Evolutionary conservation across 2,113 vertebrate genomes (phyloP).

Genomic region (Hyla sarda): DNA sequence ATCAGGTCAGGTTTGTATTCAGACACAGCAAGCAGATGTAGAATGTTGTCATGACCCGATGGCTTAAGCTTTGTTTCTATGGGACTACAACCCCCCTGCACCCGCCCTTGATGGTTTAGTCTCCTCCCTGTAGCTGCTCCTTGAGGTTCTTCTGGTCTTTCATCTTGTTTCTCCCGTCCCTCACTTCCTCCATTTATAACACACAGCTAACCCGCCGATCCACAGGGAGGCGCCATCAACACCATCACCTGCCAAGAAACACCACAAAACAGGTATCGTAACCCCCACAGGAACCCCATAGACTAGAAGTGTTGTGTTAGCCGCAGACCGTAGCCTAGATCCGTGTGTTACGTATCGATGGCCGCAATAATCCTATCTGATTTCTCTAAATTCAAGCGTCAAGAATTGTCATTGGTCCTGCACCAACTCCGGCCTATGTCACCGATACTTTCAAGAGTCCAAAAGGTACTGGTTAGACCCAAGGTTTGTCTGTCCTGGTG

Average conservation of each 20-base stretch:
- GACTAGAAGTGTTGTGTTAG: not conserved
- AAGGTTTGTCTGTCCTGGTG: not conserved
- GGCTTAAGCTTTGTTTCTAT: too few species aligned
- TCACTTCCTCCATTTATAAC: not conserved
- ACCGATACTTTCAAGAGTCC: not conserved
- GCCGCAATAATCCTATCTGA: not conserved
- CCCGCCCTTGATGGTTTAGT: too few species aligned
- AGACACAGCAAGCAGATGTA: too few species aligned
- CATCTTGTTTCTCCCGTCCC: not conserved
- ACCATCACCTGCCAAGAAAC: slow-evolving; percentile 67
- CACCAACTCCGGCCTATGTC: slow-evolving; percentile 3
- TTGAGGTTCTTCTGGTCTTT: not conserved
- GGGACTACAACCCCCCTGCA: too few species aligned
- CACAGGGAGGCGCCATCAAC: slow-evolving; percentile 65
- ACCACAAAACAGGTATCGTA: slow-evolving; percentile 61
- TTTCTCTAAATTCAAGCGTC: slow-evolving; percentile 43
- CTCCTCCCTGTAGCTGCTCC: not conserved
- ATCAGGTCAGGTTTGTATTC: too few species aligned
- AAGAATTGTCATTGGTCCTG: not conserved
- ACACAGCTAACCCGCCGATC: slow-evolving; percentile 60
- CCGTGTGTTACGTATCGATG: not conserved
- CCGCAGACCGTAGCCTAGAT: not conserved
- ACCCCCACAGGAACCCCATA: not conserved
- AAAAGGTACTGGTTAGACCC: not conserved
- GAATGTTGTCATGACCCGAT: too few species aligned